Conservation (phyloP, 2,797 vertebrate genomes). For the Apogon talboti region DNA sequence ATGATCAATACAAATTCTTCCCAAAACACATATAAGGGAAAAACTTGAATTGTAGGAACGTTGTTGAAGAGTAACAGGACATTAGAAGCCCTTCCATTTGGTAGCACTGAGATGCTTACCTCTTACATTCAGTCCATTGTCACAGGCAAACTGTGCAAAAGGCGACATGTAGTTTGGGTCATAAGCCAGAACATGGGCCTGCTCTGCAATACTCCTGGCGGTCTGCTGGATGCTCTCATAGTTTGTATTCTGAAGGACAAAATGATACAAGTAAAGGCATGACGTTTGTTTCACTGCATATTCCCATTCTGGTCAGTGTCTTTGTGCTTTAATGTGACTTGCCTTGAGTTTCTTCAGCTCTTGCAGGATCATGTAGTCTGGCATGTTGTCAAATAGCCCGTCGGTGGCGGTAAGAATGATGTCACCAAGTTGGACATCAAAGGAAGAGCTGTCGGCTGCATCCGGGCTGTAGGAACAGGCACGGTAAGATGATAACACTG, state of each 20-base stretch:
- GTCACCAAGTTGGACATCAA: slow-evolving; percentile 97
- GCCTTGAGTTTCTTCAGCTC: slow-evolving; percentile 97
- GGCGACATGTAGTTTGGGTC: slow-evolving; percentile 99
- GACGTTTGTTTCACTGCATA: background rate
- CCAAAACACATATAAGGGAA: background rate
- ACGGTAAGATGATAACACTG: background rate
- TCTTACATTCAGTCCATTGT: slow-evolving; percentile 97
- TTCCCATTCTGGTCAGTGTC: background rate
- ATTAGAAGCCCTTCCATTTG: background rate
- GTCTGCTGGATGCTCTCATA: slow-evolving; percentile 98
- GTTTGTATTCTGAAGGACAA: slow-evolving; percentile 89
- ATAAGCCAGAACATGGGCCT: slow-evolving; percentile 97
- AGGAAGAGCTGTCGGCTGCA: slow-evolving; percentile 94
- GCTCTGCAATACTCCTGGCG: slow-evolving; percentile 95
- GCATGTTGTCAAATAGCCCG: slow-evolving; percentile 99
- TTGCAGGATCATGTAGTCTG: slow-evolving; percentile 98
- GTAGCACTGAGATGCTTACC: slow-evolving; percentile 79
- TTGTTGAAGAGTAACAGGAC: background rate
- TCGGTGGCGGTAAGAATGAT: slow-evolving; percentile 98
- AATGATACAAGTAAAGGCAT: slow-evolving; percentile 7
- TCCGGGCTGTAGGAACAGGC: slow-evolving; percentile 86
- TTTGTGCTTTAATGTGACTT: slow-evolving; percentile 3
- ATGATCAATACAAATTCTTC: background rate
- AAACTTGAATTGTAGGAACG: background rate
- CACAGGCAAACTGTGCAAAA: slow-evolving; percentile 98